Conservation (phyloP, 2,797 vertebrate species). For the Tinamus major region DNA sequence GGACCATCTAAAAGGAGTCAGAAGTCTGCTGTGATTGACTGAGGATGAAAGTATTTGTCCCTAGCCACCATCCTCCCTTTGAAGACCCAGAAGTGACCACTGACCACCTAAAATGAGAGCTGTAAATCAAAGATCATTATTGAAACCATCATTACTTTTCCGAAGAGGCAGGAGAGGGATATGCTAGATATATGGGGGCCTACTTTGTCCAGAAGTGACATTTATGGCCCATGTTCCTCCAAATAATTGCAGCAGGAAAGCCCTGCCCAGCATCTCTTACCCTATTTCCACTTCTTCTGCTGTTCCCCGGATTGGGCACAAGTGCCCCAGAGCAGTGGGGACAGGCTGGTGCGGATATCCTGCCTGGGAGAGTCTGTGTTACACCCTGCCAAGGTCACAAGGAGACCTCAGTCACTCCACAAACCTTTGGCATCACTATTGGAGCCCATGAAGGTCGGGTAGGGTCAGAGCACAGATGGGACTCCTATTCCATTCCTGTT, state of each 20-base stretch:
- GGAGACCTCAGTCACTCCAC: neutral
- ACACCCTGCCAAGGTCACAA: neutral
- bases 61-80: neutral
- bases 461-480: slow-evolving; percentile 33
- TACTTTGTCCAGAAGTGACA: neutral
- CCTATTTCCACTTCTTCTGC: neutral
- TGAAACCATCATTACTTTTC: neutral
- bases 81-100: neutral
- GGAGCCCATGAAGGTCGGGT: neutral
- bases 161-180: neutral
- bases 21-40: neutral
- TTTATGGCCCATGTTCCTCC: neutral
- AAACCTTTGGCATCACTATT: neutral
- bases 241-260: slow-evolving; percentile 34
- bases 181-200: neutral
- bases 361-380: slow-evolving; percentile 1
- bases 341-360: neutral
- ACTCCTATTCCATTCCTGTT: neutral
- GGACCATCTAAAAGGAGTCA: neutral
- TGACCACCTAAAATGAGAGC: neutral
- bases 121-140: neutral
- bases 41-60: neutral
- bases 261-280: slow-evolving; percentile 17
- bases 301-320: neutral
- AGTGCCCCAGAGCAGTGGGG: neutral